Percentiles rank a stretch among this genome's conserved stretches.
Conservation (phyloP, 1,140 invertebrate species). For the Telenomus remus region DNA sequence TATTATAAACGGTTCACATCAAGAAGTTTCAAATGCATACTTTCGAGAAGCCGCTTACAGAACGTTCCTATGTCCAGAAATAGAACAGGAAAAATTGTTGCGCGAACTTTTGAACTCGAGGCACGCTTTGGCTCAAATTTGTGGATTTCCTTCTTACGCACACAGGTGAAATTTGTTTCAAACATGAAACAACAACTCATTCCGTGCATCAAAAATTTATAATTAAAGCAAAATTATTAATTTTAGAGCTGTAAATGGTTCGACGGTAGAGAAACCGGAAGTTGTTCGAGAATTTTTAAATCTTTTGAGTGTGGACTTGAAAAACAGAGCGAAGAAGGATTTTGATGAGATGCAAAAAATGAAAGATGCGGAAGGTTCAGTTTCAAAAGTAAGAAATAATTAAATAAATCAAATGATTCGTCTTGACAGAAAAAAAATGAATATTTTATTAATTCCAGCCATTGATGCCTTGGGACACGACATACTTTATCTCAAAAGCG, state of each 20-base stretch:
- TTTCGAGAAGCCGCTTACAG: conserved; percentile 93
- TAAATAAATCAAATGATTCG: conserved; percentile 2
- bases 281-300: conserved; percentile 88
- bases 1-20: conserved; percentile 85
- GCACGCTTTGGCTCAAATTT: conserved; percentile 86
- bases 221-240: conserved; percentile 4
- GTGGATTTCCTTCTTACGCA: conserved; percentile 91
- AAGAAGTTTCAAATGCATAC: conserved; percentile 86
- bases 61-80: conserved; percentile 88
- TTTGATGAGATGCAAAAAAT: conserved; percentile 85
- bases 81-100: conserved; percentile 85
- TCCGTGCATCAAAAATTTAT: conserved; percentile 11
- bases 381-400: conserved; percentile 21
- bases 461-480: conserved; percentile 88
- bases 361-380: conserved; percentile 78
- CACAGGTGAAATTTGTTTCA: conserved; percentile 79
- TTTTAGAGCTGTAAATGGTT: conserved; percentile 88
- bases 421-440: neutral
- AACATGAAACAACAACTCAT: no score
- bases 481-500: conserved; percentile 85
- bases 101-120: conserved; percentile 83
- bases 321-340: conserved; percentile 80
- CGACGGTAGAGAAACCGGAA: conserved; percentile 87
- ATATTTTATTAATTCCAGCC: conserved; percentile 59
- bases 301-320: conserved; percentile 82